These are phyloP conservation scores for Paracentrotus lividus DNA, from an alignment of 53 echinoderm and acorn worm genomes.

Conservation along the genomic window DNA sequence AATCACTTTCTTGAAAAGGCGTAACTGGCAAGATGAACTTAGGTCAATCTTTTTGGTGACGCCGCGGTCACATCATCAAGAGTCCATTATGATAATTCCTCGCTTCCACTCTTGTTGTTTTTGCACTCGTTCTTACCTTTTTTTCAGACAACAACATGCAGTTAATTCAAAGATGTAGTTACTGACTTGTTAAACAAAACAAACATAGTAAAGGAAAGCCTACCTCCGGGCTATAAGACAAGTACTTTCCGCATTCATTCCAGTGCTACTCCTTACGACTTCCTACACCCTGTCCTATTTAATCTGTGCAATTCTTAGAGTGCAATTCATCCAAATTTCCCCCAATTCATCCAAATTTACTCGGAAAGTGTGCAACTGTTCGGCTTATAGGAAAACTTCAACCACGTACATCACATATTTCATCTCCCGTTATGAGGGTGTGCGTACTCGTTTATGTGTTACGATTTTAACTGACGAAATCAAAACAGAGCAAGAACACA, in stretches of 20 bases:
- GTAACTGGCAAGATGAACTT: neutral
- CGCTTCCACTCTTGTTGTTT: conserved; percentile 3
- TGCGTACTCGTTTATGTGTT: too few species aligned
- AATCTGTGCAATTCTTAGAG: too few species aligned
- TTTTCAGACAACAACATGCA: neutral
- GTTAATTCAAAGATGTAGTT: neutral
- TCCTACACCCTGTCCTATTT: too few species aligned
- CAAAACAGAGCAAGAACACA: too few species aligned
- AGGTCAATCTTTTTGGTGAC: neutral
- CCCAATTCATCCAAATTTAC: too few species aligned
- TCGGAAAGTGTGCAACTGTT: too few species aligned
- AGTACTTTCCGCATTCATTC: neutral
- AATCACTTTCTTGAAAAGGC: neutral
- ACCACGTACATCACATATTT: too few species aligned
- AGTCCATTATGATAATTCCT: conserved; percentile 32
- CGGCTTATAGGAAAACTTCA: too few species aligned
- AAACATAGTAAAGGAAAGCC: neutral
- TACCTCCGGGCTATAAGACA: neutral
- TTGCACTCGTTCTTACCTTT: conserved; percentile 13
- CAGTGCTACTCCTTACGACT: too few species aligned
- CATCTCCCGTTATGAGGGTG: too few species aligned
- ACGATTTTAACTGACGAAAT: too few species aligned
- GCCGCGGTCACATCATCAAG: neutral
- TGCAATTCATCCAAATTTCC: too few species aligned
- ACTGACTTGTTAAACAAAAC: neutral